Conservation (phyloP, 2,113 vertebrate species). For the crab-eating macaque (Macaca fascicularis) region DNA sequence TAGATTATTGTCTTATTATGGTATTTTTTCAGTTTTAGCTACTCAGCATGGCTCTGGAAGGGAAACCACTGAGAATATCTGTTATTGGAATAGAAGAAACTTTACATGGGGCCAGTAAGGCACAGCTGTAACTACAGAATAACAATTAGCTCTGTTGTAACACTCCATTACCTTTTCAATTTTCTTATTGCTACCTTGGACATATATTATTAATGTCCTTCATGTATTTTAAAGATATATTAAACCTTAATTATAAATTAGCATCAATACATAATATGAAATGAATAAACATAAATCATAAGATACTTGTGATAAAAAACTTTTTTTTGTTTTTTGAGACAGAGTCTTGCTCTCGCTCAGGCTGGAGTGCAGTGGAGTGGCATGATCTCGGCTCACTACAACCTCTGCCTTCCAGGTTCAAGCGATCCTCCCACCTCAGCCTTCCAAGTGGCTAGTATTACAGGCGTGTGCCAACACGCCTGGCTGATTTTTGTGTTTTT, state of each 20-base stretch:
- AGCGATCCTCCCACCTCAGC: too few relatives aligned
- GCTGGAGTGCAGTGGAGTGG: too few relatives aligned
- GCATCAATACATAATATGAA: background rate
- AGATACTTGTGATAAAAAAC: background rate
- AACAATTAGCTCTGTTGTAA: background rate
- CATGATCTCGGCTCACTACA: too few relatives aligned
- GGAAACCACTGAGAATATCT: constrained; percentile 24
- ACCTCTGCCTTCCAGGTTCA: too few relatives aligned
- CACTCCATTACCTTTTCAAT: background rate
- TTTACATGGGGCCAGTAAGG: background rate
- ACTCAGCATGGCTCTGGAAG: constrained; percentile 35
- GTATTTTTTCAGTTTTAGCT: constrained; percentile 41
- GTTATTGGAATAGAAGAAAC: background rate
- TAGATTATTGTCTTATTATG: constrained; percentile 13
- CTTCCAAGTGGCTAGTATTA: too few relatives aligned
- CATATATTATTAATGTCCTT: background rate
- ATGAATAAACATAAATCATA: background rate
- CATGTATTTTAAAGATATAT: background rate
- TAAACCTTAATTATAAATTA: background rate
- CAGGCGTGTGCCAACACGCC: too few relatives aligned
- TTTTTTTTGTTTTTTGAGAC: too few relatives aligned
- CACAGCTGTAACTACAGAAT: background rate
- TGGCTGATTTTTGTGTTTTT: too few relatives aligned
- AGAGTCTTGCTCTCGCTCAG: too few relatives aligned
- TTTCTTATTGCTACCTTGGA: background rate